Conservation (phyloP, 1,140 invertebrate genomes). For the Carposina sasakii region DNA sequence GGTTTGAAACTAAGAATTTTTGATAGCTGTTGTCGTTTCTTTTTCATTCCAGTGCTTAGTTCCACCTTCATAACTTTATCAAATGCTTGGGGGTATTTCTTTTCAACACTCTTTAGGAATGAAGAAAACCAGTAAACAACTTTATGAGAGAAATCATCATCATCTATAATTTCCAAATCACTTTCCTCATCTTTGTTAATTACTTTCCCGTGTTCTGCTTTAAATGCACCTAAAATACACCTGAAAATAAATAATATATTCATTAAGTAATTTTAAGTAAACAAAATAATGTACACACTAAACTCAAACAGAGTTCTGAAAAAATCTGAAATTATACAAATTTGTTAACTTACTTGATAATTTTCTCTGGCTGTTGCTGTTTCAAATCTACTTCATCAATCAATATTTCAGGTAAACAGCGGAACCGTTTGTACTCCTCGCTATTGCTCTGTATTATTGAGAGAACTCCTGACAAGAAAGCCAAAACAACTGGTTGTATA, state of each 20-base stretch:
- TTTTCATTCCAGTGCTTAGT: conserved; percentile 51
- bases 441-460: conserved; percentile 46
- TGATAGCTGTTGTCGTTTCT: conserved; percentile 39
- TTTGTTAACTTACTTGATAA: conserved; percentile 63
- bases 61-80: conserved; percentile 74
- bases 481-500: conserved; percentile 70
- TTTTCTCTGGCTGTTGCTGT: conserved; percentile 55
- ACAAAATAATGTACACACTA: background rate
- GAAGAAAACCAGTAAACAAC: conserved; percentile 67
- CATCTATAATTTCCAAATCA: conserved; percentile 64
- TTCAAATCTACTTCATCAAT: conserved; percentile 72
- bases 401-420: conserved; percentile 67
- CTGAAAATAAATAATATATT: conserved; percentile 42
- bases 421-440: conserved; percentile 55
- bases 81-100: conserved; percentile 78
- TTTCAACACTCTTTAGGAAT: conserved; percentile 73
- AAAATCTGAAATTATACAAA: background rate
- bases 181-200: conserved; percentile 41
- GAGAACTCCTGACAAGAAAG: conserved; percentile 64
- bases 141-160: conserved; percentile 37
- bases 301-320: background rate
- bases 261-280: conserved; percentile 6
- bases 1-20: conserved; percentile 70
- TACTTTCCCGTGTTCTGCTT: conserved; percentile 20
- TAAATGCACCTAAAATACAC: conserved; percentile 58